Percentiles rank a stretch among this genome's conserved stretches.
These are phyloP conservation scores for Periplaneta americana DNA, from an alignment of 1,140 invertebrate species.

Conservation along the genomic window DNA sequence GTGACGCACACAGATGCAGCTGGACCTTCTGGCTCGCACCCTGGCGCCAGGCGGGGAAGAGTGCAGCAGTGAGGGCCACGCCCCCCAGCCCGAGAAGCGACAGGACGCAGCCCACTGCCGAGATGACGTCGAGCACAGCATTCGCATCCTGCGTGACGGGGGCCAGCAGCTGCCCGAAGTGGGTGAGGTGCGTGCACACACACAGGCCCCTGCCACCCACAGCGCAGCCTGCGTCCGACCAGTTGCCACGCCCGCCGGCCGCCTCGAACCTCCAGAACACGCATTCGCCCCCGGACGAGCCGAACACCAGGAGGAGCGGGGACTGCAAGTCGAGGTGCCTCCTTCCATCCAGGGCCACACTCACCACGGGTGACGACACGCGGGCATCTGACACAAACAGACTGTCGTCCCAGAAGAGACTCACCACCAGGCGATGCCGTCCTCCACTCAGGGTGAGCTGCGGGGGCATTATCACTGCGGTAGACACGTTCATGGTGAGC, in stretches of 20 bases:
- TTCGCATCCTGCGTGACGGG: conserved; percentile 48
- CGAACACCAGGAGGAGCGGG: not conserved
- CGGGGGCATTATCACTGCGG: not conserved
- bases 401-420: conserved; percentile 19
- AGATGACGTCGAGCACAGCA: conserved; percentile 34
- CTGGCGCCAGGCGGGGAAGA: conserved; percentile 51
- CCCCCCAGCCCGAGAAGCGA: conserved; percentile 25
- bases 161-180: conserved; percentile 52
- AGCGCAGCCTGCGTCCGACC: not conserved
- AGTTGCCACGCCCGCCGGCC: not conserved
- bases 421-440: conserved; percentile 37
- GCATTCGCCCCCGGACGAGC: not conserved
- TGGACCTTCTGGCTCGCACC: conserved; percentile 55
- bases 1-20: conserved; percentile 47
- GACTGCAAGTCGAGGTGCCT: not conserved
- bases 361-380: not conserved
- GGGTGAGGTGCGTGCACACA: conserved; percentile 50
- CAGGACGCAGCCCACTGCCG: not conserved
- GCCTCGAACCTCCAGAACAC: not conserved
- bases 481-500: conserved; percentile 54
- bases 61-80: conserved; percentile 49
- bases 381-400: conserved; percentile 26
- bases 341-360: not conserved
- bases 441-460: conserved; percentile 40
- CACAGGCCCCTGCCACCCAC: conserved; percentile 36